A percentile compares a stretch with the other conserved stretches of the same genome.
phyloP scores from a whole-genome alignment of 2,888 invertebrate genomes.

The Lasioglossum oenotherae region DNA sequence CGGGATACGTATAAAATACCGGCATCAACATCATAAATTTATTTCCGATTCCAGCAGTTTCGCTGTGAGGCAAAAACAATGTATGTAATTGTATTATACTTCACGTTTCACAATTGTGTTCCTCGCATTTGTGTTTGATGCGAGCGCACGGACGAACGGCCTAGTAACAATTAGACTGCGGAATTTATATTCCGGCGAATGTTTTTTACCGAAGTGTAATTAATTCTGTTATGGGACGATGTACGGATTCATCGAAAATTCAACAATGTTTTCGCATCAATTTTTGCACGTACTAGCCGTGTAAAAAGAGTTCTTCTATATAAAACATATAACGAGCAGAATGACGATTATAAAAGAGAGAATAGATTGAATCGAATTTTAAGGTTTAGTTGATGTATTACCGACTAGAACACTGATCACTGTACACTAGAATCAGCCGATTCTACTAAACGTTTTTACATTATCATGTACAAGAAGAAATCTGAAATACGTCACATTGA shows the following conservation, averaged over 20 bases:
- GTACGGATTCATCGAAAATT: background rate
- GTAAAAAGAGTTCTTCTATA: background rate
- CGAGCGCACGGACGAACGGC: background rate
- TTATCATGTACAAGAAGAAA: background rate
- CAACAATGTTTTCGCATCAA: background rate
- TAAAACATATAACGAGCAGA: background rate
- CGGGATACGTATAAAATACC: background rate
- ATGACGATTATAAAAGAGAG: background rate
- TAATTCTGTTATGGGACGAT: background rate
- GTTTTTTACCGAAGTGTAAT: background rate
- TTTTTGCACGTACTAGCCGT: background rate
- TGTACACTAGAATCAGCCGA: too few relatives aligned
- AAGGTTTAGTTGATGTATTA: background rate
- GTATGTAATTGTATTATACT: background rate
- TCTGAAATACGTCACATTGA: background rate
- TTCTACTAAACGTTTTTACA: background rate
- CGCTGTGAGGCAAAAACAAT: background rate
- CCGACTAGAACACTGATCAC: background rate
- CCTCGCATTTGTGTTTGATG: background rate
- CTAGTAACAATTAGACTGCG: background rate
- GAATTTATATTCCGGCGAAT: background rate
- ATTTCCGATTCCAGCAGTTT: background rate
- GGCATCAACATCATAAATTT: background rate
- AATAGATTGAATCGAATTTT: background rate
- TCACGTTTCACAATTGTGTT: background rate